These are phyloP conservation scores for Nymphicus hollandicus DNA, from an alignment of 2,113 vertebrate species.

Conservation along the genomic window DNA sequence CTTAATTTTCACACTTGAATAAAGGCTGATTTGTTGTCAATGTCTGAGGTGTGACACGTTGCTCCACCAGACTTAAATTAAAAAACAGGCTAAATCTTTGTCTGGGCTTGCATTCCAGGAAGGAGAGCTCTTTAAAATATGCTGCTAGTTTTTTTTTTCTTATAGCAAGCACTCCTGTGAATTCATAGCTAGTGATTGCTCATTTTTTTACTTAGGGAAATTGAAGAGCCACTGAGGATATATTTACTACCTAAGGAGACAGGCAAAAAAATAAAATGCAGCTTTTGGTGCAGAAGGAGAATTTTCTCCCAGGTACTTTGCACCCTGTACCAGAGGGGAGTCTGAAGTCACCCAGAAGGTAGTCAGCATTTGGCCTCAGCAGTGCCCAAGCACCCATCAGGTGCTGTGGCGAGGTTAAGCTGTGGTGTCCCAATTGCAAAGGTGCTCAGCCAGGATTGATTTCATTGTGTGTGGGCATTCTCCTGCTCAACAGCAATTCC, in stretches of 20 bases:
- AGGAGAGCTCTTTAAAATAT: neutral
- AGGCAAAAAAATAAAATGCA: neutral
- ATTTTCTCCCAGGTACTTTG: neutral
- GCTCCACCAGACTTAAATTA: neutral
- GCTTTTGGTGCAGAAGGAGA: neutral
- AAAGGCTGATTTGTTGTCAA: conserved; percentile 41
- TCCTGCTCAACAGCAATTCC: neutral
- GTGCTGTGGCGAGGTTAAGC: neutral
- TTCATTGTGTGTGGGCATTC: accelerated
- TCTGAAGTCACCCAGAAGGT: neutral
- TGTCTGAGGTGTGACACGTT: neutral
- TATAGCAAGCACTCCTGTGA: neutral
- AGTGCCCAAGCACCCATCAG: neutral
- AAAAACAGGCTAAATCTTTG: neutral
- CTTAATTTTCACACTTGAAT: conserved; percentile 55
- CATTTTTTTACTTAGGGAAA: neutral
- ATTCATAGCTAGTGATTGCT: neutral
- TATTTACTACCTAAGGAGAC: neutral
- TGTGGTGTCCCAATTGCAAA: accelerated
- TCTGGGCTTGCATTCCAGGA: neutral
- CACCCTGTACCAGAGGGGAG: neutral
- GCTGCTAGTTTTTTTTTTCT: neutral
- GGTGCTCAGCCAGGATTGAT: neutral
- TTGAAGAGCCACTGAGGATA: neutral
- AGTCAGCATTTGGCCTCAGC: neutral